Conservation (phyloP, 2,888 invertebrate genomes). For the Harpalus rufipes region DNA sequence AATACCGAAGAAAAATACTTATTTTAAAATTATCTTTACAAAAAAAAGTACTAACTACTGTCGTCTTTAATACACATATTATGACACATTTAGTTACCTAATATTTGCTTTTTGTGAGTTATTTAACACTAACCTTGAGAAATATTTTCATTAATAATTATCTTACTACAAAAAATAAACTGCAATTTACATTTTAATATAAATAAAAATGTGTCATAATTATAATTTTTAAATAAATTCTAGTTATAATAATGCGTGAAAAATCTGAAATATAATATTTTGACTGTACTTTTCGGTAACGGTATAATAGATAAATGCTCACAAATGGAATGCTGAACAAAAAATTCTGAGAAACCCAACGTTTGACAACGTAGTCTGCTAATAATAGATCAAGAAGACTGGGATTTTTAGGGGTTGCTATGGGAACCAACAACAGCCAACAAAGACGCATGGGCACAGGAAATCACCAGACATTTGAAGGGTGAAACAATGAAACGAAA, state of each 20-base stretch:
- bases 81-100: not conserved
- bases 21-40: too few relatives aligned
- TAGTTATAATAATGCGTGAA: conserved; percentile 13
- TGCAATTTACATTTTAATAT: not conserved
- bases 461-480: conserved; percentile 55
- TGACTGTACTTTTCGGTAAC: conserved; percentile 64
- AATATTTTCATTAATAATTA: conserved; percentile 13
- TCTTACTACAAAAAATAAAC: conserved; percentile 21
- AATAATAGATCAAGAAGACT: conserved; percentile 66
- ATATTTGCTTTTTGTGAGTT: not conserved
- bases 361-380: conserved; percentile 65
- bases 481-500: conserved; percentile 37
- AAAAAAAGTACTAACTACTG: too few relatives aligned
- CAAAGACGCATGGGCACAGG: conserved; percentile 62
- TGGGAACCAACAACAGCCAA: conserved; percentile 53
- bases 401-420: conserved; percentile 63
- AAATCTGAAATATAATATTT: conserved; percentile 53
- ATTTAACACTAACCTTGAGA: not conserved
- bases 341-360: conserved; percentile 65
- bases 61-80: too few relatives aligned
- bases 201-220: conserved; percentile 12
- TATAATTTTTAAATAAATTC: conserved; percentile 10
- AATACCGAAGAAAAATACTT: too few relatives aligned
- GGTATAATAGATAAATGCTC: conserved; percentile 66
- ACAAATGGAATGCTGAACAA: conserved; percentile 64